phyloP scores from a whole-genome alignment of 2,888 invertebrate species.

The Emmelina monodactyla region DNA sequence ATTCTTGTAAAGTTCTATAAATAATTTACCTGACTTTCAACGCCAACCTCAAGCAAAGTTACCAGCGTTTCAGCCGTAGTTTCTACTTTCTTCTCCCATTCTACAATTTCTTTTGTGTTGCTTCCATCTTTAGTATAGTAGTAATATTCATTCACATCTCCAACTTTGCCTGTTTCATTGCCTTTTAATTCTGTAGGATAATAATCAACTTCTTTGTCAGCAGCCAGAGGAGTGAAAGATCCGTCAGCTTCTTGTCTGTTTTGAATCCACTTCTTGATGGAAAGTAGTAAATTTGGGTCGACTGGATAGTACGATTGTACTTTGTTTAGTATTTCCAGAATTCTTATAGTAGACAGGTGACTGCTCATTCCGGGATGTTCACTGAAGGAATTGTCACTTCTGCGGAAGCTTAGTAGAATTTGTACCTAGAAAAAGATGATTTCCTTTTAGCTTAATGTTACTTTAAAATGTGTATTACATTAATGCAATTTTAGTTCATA shows the following conservation, averaged over 20 bases:
- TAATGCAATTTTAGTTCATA: too few species aligned
- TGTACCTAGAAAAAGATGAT: conserved; percentile 54
- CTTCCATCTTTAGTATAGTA: conserved; percentile 61
- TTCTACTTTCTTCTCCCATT: conserved; percentile 65
- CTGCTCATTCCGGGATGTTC: conserved; percentile 71
- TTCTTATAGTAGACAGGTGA: conserved; percentile 66
- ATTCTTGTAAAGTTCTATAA: too few species aligned
- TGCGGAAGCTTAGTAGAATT: conserved; percentile 68
- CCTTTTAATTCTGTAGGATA: conserved; percentile 45
- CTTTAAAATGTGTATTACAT: too few species aligned
- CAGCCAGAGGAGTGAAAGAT: conserved; percentile 65
- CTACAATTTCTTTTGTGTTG: conserved; percentile 50
- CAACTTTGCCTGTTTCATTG: conserved; percentile 39
- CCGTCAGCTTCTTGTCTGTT: conserved; percentile 67
- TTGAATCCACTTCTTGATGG: conserved; percentile 70
- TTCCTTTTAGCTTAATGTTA: not conserved
- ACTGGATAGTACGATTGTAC: conserved; percentile 69
- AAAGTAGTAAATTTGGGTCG: conserved; percentile 67
- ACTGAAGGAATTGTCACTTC: conserved; percentile 72
- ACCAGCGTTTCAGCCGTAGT: conserved; percentile 71
- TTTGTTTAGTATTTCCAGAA: conserved; percentile 66
- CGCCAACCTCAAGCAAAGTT: conserved; percentile 67
- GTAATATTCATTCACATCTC: conserved; percentile 53
- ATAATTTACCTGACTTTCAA: conserved; percentile 63
- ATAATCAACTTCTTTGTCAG: conserved; percentile 64